Percentiles rank a stretch among this genome's conserved stretches.
phyloP scores from a whole-genome alignment of 2,113 vertebrate species.

The Nestor notabilis region DNA sequence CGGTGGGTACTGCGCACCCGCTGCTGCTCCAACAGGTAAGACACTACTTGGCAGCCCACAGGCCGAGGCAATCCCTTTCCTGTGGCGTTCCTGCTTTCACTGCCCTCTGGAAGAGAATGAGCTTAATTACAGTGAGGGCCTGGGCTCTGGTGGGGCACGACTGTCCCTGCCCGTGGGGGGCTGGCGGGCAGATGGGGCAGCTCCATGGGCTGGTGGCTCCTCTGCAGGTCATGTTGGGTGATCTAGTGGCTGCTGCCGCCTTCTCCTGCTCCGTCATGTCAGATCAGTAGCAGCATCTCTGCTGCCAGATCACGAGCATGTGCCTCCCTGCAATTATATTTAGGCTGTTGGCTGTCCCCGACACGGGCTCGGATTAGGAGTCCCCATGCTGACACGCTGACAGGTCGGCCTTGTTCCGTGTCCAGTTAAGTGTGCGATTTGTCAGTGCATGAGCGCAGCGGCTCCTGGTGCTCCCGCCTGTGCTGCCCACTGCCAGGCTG shows the following conservation, averaged over 20 bases:
- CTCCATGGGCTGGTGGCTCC: not conserved
- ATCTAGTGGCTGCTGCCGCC: accelerated
- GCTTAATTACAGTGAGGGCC: not conserved
- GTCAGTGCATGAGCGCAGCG: not conserved
- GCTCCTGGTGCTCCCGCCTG: not conserved
- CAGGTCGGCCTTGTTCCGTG: conserved; percentile 8
- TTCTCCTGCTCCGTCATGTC: not conserved
- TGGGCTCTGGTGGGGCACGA: not conserved
- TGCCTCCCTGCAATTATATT: conserved; percentile 19
- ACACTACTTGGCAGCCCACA: not conserved
- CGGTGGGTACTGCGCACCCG: accelerated
- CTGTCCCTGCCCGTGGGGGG: not conserved
- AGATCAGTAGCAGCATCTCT: conserved; percentile 54
- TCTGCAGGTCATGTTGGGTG: accelerated
- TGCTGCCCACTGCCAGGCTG: not conserved
- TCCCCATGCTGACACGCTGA: conserved; percentile 39
- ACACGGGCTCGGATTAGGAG: conserved; percentile 59
- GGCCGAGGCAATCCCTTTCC: not conserved
- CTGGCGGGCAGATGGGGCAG: not conserved
- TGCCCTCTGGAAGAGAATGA: not conserved
- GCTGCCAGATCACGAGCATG: conserved; percentile 37
- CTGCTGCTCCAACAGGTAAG: not conserved
- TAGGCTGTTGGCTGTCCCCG: conserved; percentile 32
- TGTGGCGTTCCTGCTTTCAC: not conserved
- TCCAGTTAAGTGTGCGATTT: conserved; percentile 20